Conservation (phyloP, 2,888 invertebrate genomes). For the Eupithecia dodoneata region DNA sequence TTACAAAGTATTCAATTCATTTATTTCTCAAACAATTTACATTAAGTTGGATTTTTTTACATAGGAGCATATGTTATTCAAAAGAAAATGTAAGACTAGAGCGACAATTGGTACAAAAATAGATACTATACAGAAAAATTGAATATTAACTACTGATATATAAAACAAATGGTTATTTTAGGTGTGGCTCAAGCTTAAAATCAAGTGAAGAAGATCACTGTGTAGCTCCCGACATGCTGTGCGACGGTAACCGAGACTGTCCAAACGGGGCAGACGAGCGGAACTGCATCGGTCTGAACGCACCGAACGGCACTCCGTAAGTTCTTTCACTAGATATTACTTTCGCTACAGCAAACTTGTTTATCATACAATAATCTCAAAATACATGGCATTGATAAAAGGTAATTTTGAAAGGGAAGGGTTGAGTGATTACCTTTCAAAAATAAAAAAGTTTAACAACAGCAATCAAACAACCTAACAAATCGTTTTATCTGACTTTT, state of each 20-base stretch:
- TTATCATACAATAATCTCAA: background rate
- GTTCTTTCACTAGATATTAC: constrained; percentile 40
- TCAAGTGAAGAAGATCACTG: constrained; percentile 76
- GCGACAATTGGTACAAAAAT: no score
- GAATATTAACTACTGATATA: no score
- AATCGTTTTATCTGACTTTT: constrained; percentile 27
- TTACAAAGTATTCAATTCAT: no score
- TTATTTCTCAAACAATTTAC: no score
- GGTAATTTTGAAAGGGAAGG: background rate
- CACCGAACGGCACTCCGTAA: constrained; percentile 68
- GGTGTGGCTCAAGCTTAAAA: constrained; percentile 63
- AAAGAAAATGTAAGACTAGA: no score
- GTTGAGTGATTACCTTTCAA: no score
- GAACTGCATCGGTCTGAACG: constrained; percentile 81
- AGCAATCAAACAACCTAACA: background rate
- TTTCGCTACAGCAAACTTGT: background rate
- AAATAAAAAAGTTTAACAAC: no score
- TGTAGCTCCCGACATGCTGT: constrained; percentile 89
- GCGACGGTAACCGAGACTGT: constrained; percentile 90
- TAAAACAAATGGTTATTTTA: constrained; percentile 35
- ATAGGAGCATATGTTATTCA: no score
- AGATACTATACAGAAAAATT: no score
- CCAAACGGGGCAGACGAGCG: constrained; percentile 89
- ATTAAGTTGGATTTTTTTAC: no score
- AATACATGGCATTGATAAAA: background rate